Conservation (phyloP, 2,888 invertebrate genomes). For the Andricus curvator region DNA sequence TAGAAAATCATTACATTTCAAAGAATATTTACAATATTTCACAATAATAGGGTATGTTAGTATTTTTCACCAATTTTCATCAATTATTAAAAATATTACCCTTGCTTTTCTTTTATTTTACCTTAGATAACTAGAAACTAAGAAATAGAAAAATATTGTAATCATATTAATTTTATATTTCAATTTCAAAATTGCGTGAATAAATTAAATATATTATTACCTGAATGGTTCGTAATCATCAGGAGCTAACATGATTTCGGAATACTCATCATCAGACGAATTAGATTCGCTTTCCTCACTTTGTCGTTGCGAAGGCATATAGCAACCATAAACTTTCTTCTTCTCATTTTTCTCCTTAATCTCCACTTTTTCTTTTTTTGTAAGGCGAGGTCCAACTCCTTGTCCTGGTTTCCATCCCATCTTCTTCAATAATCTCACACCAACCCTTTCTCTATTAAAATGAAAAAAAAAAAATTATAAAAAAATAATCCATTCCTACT, state of each 20-base stretch:
- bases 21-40: no score
- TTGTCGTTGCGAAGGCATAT: constrained; percentile 70
- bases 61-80: no score
- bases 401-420: constrained; percentile 97
- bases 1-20: no score
- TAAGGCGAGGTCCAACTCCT: constrained; percentile 86
- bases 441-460: constrained; percentile 88
- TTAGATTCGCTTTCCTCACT: constrained; percentile 68
- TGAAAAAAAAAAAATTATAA: not conserved
- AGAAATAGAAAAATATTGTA: no score
- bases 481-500: no score
- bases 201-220: constrained; percentile 52
- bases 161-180: no score
- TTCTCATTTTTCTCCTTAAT: constrained; percentile 66
- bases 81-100: no score
- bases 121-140: no score
- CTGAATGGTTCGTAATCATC: constrained; percentile 89
- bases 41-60: no score
- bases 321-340: constrained; percentile 80
- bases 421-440: constrained; percentile 89
- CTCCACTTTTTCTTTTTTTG: constrained; percentile 75
- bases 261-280: constrained; percentile 80
- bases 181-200: not conserved
- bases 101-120: no score
- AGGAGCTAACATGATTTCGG: constrained; percentile 86